Conservation (phyloP, 2,888 invertebrate species). For the Steinernema hermaphroditum region DNA sequence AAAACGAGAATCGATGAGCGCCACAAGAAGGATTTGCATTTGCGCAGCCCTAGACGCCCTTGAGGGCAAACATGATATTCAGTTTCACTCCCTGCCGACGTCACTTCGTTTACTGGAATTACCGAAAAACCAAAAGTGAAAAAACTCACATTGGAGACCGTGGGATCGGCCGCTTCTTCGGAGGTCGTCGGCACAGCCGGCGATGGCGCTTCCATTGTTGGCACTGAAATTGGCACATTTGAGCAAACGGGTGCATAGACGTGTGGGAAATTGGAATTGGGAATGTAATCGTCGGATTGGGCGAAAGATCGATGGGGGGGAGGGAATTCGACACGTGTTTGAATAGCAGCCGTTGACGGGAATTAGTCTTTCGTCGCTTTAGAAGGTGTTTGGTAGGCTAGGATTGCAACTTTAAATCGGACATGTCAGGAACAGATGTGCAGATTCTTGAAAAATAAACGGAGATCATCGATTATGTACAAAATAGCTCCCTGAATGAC, state of each 20-base stretch:
- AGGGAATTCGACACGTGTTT: constrained; percentile 15
- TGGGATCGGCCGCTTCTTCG: not conserved
- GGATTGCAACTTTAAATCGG: no score
- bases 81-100: constrained; percentile 1
- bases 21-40: not conserved
- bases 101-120: not conserved
- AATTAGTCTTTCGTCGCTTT: not conserved
- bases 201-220: not conserved
- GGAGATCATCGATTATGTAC: no score
- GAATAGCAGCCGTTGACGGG: not conserved
- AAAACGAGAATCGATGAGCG: not conserved
- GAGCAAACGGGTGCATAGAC: not conserved
- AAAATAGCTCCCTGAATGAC: no score
- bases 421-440: no score
- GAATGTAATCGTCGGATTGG: not conserved
- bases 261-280: no score
- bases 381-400: no score
- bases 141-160: constrained; percentile 7
- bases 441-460: no score
- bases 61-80: not conserved
- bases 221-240: not conserved
- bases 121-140: not conserved
- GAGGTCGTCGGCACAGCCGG: constrained; percentile 15
- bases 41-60: not conserved
- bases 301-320: not conserved